phyloP scores from a whole-genome alignment of 2,113 vertebrate species.

The Alosa alosa region DNA sequence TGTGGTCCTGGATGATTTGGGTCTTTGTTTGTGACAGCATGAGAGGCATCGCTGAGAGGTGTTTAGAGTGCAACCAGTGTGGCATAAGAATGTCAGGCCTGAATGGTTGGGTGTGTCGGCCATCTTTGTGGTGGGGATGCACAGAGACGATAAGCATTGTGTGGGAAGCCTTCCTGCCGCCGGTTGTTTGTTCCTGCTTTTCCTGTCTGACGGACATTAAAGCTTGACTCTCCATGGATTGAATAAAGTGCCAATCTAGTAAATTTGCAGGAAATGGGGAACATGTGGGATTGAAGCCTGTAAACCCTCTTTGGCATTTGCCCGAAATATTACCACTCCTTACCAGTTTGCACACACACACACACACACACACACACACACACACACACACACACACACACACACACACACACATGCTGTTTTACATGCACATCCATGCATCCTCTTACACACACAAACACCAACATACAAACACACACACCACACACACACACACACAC shows the following conservation, averaged over 20 bases:
- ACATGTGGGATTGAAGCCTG: constrained; percentile 49
- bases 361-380: background rate
- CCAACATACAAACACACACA: background rate
- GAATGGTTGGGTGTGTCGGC: background rate
- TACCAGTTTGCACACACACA: constrained; percentile 9
- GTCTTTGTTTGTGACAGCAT: background rate
- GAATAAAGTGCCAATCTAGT: constrained; percentile 50
- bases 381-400: background rate
- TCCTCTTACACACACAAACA: background rate
- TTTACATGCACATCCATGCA: background rate
- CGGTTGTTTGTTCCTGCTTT: constrained; percentile 51
- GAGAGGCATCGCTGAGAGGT: background rate
- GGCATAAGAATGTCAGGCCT: background rate
- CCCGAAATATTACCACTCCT: constrained; percentile 40
- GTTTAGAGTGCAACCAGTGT: background rate
- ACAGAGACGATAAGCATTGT: constrained; percentile 1
- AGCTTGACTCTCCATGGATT: constrained; percentile 27
- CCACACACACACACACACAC: background rate
- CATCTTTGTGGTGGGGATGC: background rate
- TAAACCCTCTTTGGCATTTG: constrained; percentile 36
- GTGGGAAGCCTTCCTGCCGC: constrained; percentile 27
- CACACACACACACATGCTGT: constrained; percentile 18
- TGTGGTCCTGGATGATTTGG: background rate
- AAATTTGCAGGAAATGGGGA: constrained; percentile 53
- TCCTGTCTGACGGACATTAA: constrained; percentile 44